Evolutionary conservation across 2,113 vertebrate genomes (phyloP).

Genomic region (Sapajus apella): DNA sequence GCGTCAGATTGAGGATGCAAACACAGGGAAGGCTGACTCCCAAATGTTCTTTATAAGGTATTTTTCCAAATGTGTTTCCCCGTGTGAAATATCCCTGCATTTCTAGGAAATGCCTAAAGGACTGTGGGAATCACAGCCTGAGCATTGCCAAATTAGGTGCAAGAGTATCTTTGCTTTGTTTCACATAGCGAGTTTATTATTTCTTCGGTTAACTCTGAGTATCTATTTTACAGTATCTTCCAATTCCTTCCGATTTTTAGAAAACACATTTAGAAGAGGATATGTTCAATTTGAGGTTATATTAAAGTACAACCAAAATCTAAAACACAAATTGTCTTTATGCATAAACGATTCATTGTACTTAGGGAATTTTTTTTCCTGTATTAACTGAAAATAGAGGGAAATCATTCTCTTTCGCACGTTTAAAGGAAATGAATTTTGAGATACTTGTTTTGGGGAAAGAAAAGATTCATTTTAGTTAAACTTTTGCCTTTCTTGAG

Average conservation of each 20-base stretch:
- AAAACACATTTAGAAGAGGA: not conserved
- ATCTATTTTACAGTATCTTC: not conserved
- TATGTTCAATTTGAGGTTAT: not conserved
- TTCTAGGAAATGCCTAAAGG: not conserved
- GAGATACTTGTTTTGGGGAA: not conserved
- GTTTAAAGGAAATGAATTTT: not conserved
- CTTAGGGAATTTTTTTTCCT: not conserved
- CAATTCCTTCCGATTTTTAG: not conserved
- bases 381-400: not conserved
- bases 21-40: not conserved
- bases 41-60: not conserved
- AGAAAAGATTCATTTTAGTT: not conserved
- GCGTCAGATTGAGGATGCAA: not conserved
- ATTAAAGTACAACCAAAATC: not conserved
- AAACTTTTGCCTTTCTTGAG: not conserved
- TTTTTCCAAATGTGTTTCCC: not conserved
- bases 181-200: not conserved
- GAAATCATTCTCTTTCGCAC: not conserved
- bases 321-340: not conserved
- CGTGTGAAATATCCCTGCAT: not conserved
- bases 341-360: not conserved
- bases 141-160: not conserved
- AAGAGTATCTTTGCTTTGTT: not conserved
- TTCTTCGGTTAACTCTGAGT: not conserved
- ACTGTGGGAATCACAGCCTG: fast-evolving